phyloP scores from a whole-genome alignment of 1,140 invertebrate genomes.

The Drosophila baimaii region DNA sequence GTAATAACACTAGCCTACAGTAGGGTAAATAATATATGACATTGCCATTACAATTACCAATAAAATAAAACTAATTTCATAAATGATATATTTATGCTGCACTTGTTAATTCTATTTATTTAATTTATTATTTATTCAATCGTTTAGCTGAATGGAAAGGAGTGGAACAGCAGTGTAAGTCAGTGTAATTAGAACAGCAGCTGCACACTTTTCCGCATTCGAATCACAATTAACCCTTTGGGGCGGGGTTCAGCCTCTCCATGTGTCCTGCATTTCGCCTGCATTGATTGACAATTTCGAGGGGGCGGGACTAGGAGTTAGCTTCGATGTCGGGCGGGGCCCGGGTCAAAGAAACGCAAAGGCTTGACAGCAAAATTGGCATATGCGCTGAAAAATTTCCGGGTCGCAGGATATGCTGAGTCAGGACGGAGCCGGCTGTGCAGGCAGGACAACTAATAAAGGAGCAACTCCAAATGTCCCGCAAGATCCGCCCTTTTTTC shows the following conservation, averaged over 20 bases:
- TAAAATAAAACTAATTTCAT: too few species aligned
- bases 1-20: neutral
- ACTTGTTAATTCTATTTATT: neutral
- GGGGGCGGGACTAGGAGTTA: conserved; percentile 4
- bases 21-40: neutral
- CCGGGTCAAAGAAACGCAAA: conserved; percentile 48
- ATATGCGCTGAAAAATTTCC: conserved; percentile 77
- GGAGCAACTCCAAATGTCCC: conserved; percentile 35
- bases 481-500: neutral
- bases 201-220: conserved; percentile 64
- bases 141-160: too few species aligned
- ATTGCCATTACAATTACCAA: too few species aligned
- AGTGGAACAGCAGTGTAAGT: too few species aligned
- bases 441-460: conserved; percentile 67
- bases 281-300: conserved; percentile 54
- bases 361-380: conserved; percentile 76
- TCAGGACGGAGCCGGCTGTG: conserved; percentile 8
- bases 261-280: conserved; percentile 12
- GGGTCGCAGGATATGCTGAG: conserved; percentile 32
- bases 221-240: conserved; percentile 68
- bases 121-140: too few species aligned
- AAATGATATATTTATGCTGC: neutral
- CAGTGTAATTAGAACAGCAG: conserved; percentile 56
- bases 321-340: conserved; percentile 3
- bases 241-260: conserved; percentile 9